Evolutionary conservation across 37 sponge, comb jelly and placozoan species (phyloP).

Genomic region (Agelas oroides): DNA sequence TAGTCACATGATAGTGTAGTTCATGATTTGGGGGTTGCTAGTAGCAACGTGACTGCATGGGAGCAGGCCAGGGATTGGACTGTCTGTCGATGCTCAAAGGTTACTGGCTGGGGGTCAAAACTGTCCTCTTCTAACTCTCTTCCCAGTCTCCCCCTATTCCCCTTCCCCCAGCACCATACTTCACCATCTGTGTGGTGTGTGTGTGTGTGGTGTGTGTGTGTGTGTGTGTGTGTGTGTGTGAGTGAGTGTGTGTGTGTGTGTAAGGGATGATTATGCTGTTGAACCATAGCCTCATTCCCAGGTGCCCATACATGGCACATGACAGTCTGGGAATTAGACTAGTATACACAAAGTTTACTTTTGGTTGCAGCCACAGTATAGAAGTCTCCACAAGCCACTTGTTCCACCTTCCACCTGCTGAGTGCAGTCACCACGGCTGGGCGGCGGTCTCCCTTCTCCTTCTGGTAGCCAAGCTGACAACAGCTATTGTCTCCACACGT

Average conservation of each 20-base stretch:
- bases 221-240: background rate
- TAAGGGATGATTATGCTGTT: background rate
- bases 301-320: background rate
- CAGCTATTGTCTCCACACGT: constrained; percentile 75
- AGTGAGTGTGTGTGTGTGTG: constrained; percentile 13
- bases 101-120: constrained; percentile 49
- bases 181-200: constrained; percentile 45
- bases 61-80: constrained; percentile 41
- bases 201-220: constrained; percentile 8
- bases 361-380: constrained; percentile 66
- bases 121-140: constrained; percentile 40
- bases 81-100: constrained; percentile 46
- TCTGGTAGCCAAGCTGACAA: constrained; percentile 77
- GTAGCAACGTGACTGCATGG: constrained; percentile 60
- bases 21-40: constrained; percentile 3
- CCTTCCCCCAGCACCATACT: constrained; percentile 78
- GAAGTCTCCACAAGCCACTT: constrained; percentile 82
- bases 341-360: constrained; percentile 41
- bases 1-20: no score
- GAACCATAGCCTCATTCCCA: background rate
- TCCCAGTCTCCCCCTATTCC: constrained; percentile 69
- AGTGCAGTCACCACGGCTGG: constrained; percentile 18
- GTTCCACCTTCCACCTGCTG: constrained; percentile 12
- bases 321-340: no score
- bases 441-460: background rate